A percentile compares a stretch with the other conserved stretches of the same genome.
phyloP scores from a whole-genome alignment of 1,140 invertebrate genomes.

The Drosophila malerkotliana region DNA sequence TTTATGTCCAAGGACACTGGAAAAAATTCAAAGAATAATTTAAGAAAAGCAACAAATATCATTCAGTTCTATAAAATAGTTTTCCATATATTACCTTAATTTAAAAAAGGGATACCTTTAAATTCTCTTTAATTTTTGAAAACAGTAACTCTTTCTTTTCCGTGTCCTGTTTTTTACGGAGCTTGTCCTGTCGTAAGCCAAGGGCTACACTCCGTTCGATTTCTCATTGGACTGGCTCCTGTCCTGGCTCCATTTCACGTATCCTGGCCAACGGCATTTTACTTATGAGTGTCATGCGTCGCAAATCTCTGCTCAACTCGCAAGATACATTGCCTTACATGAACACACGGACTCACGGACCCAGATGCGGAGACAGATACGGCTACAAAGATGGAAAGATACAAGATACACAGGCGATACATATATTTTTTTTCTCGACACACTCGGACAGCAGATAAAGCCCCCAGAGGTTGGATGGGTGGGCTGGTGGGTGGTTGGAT shows the following conservation, averaged over 20 bases:
- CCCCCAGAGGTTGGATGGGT: slow-evolving; percentile 15
- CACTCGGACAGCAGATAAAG: slow-evolving; percentile 6
- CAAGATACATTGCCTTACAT: slow-evolving; percentile 50
- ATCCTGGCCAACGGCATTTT: slow-evolving; percentile 56
- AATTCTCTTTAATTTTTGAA: no score
- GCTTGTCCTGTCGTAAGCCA: slow-evolving; percentile 36
- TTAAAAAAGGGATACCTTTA: no score
- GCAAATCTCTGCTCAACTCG: slow-evolving; percentile 64
- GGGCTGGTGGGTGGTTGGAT: slow-evolving; percentile 3
- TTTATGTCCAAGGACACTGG: slow-evolving; percentile 50
- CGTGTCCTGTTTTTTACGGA: slow-evolving; percentile 20
- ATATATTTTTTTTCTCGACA: slow-evolving; percentile 32
- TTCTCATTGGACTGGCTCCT: slow-evolving; percentile 46
- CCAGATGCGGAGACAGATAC: slow-evolving; percentile 20
- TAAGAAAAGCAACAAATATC: no score
- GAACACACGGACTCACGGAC: slow-evolving; percentile 13
- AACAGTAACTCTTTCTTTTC: background rate
- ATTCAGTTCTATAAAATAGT: no score
- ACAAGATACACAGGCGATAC: slow-evolving; percentile 32
- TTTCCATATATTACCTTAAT: no score
- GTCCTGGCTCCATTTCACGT: slow-evolving; percentile 33
- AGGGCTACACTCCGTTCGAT: slow-evolving; percentile 55
- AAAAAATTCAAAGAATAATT: background rate
- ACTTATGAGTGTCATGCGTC: slow-evolving; percentile 77
- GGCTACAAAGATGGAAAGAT: slow-evolving; percentile 41